Base-by-base conservation (phyloP, 2,113 vertebrate species). In the Tachysurus vachellii region DNA sequence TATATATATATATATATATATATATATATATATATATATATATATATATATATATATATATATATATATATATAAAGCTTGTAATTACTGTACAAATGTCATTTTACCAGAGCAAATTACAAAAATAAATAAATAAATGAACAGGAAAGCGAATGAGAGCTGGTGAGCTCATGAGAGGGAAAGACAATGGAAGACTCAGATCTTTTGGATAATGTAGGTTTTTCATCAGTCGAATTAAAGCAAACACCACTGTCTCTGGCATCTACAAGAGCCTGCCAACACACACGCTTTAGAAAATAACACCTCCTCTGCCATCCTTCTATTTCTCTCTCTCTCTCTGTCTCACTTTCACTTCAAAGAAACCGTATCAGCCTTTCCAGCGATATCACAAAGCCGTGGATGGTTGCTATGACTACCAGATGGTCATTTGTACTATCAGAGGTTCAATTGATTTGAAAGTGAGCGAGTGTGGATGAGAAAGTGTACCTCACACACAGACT, bases 381-480 rank as follows among this genome's bases (percentile, higher is more conserved):
- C 47, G 71, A 89, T 81, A 88, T 59, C 56, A 83, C 75, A 87
- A 86, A 85, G 80, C 75, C 64, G 23, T 68, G 80, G 31, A 85
- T 70, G 42, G 90, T 91, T 91, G 80, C 90, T 84, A 89, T 86
- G 83, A 87, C 88, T 87, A 92, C 90, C 57, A 31, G 62, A 89
- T 82, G 87, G 84, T 81, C 83, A 47, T 36, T 36, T 36, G 36
- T 57, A 47, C 53, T 36, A 21, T 85, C 61, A 36, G 36, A 36
- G 62, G 56, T 28, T 26, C 61, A 66, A 70, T 13, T 19, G 83
- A 87, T 59, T 62, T 42, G 44, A 71, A 86, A 86, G 73, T 62
- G 28, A 57, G 77, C 42, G 81, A 83, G 86, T 47, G 59, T 10
- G 73, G 86, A 83, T 42, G 62, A 86, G 56, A 88, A 68, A 36